A percentile compares a stretch with the other conserved stretches of the same genome.
phyloP scores from a whole-genome alignment of 2,113 vertebrate genomes.

The Eurystomus gularis region DNA sequence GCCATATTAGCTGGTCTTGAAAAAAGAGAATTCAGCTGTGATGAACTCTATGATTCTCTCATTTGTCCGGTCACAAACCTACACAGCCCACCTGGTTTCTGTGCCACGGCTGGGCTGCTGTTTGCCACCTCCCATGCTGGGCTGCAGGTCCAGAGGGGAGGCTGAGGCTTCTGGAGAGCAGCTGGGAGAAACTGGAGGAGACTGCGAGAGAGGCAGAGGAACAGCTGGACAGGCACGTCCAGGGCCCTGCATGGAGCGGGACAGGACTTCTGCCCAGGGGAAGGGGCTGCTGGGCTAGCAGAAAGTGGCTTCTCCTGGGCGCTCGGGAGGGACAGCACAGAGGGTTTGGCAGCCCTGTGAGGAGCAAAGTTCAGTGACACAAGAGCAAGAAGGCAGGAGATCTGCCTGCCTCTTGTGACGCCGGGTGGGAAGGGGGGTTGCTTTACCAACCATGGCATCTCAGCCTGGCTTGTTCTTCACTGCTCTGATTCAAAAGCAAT shows the following conservation, averaged over 20 bases:
- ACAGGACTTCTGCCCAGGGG: not conserved
- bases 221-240: not conserved
- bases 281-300: not conserved
- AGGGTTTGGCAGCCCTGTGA: not conserved
- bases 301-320: not conserved
- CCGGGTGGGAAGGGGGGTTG: not conserved
- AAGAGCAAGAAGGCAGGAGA: not conserved
- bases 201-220: not conserved
- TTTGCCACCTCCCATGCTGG: not conserved
- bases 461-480: not conserved
- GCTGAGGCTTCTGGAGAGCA: not conserved
- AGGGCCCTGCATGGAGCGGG: fast-evolving
- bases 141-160: not conserved
- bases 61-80: not conserved
- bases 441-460: not conserved
- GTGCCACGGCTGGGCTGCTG: not conserved
- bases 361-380: not conserved
- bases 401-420: not conserved
- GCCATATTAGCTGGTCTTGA: not conserved
- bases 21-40: not conserved
- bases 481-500: not conserved
- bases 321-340: not conserved
- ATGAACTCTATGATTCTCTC: not conserved
- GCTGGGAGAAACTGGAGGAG: not conserved
- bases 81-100: not conserved